phyloP scores from a whole-genome alignment of 2,113 vertebrate species.

The Oenanthe melanoleuca region DNA sequence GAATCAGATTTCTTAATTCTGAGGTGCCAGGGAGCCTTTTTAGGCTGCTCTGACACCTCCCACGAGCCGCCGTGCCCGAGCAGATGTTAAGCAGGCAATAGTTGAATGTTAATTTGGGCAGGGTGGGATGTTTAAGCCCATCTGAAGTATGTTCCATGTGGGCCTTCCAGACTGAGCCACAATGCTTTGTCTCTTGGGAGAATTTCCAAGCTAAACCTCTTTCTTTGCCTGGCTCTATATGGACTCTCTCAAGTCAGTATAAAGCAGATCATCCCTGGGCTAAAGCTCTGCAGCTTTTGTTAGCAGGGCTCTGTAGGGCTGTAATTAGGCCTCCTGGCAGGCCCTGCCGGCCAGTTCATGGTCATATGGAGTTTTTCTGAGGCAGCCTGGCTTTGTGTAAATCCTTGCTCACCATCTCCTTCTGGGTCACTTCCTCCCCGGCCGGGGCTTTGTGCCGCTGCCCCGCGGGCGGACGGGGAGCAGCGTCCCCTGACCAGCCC shows the following conservation, averaged over 20 bases:
- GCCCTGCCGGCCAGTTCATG: slow-evolving; percentile 90
- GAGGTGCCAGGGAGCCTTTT: slow-evolving; percentile 47
- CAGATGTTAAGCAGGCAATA: slow-evolving; percentile 96
- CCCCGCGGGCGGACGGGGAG: slow-evolving; percentile 80
- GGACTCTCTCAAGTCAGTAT: slow-evolving; percentile 98
- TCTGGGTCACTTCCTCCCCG: slow-evolving; percentile 98
- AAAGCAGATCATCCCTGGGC: slow-evolving; percentile 98
- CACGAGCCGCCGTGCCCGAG: slow-evolving; percentile 73
- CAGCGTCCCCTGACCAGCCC: slow-evolving; percentile 84
- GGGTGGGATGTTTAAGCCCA: slow-evolving; percentile 88
- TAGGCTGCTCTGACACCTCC: slow-evolving; percentile 53
- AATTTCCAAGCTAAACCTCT: slow-evolving; percentile 93
- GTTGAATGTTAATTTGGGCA: slow-evolving; percentile 97
- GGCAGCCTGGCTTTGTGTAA: slow-evolving; percentile 90
- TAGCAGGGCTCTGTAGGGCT: slow-evolving; percentile 94
- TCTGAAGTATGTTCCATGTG: slow-evolving; percentile 86
- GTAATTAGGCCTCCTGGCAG: slow-evolving; percentile 99
- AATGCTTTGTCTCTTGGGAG: slow-evolving; percentile 89
- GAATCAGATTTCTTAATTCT: slow-evolving; percentile 1
- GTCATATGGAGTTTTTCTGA: slow-evolving; percentile 92
- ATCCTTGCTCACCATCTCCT: slow-evolving; percentile 88
- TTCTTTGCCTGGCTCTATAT: slow-evolving; percentile 90
- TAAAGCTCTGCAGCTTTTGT: slow-evolving; percentile 98
- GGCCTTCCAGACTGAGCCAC: slow-evolving; percentile 79
- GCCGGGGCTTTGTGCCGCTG: slow-evolving; percentile 83